These are phyloP conservation scores for Drosophila miranda DNA, from an alignment of 1,140 invertebrate genomes.

Conservation along the genomic window DNA sequence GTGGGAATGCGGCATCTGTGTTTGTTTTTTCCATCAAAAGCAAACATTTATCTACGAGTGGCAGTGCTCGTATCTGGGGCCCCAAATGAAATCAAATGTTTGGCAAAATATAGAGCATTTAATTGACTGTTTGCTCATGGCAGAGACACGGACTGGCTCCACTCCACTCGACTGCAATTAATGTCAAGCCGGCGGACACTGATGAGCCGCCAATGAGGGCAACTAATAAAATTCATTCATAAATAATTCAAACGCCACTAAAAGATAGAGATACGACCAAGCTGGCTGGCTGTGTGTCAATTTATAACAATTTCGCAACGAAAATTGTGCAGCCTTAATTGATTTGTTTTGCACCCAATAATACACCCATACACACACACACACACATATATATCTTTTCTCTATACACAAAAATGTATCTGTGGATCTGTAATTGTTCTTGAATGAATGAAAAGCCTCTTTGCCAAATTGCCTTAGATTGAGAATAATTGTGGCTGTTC, in stretches of 20 bases:
- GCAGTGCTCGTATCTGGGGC: slow-evolving; percentile 10
- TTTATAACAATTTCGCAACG: slow-evolving; percentile 76
- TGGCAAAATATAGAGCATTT: slow-evolving; percentile 71
- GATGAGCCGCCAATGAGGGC: slow-evolving; percentile 78
- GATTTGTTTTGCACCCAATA: slow-evolving; percentile 75
- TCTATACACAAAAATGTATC: background rate
- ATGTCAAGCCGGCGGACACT: slow-evolving; percentile 65
- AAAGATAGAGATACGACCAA: slow-evolving; percentile 4
- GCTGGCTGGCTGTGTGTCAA: slow-evolving; percentile 34
- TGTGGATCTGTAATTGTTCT: slow-evolving; percentile 26
- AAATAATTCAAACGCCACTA: slow-evolving; percentile 73
- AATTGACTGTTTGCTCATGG: slow-evolving; percentile 59
- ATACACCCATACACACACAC: slow-evolving; percentile 31
- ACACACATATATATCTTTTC: slow-evolving; percentile 4
- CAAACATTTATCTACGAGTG: slow-evolving; percentile 44
- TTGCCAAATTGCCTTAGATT: slow-evolving; percentile 73
- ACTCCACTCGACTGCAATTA: slow-evolving; percentile 64
- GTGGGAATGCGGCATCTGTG: slow-evolving; percentile 69
- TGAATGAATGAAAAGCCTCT: slow-evolving; percentile 42
- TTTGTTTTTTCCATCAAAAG: slow-evolving; percentile 23
- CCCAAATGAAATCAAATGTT: slow-evolving; percentile 70
- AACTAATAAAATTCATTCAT: slow-evolving; percentile 80
- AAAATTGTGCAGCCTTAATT: slow-evolving; percentile 65
- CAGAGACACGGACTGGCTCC: background rate
- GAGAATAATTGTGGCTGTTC: slow-evolving; percentile 56